Evolutionary conservation across 2,113 vertebrate species (phyloP).

Genomic region (Gobius niger): DNA sequence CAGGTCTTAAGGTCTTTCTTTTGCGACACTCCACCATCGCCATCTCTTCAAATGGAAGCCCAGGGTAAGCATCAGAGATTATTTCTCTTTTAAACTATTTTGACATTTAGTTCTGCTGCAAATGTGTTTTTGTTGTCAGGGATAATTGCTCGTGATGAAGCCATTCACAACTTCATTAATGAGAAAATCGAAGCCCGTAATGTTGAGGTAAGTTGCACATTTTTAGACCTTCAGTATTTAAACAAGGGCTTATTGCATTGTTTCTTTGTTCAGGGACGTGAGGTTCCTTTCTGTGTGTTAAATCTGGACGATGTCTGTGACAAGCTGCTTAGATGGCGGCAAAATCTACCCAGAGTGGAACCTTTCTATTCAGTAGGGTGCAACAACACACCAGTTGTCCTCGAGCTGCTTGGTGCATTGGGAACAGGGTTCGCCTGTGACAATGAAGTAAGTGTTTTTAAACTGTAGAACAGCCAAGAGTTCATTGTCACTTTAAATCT

Average conservation of each 20-base stretch:
- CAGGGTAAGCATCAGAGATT: not conserved
- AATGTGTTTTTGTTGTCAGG: not conserved
- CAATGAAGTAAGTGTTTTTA: not conserved
- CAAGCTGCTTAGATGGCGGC: constrained; percentile 2
- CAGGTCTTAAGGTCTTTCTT: not conserved
- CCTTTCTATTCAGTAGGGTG: constrained; percentile 92
- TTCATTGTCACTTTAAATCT: too few relatives aligned
- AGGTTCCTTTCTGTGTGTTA: not conserved
- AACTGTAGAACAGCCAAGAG: too few relatives aligned
- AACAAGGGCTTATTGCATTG: not conserved
- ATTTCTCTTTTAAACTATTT: not conserved
- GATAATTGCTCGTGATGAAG: not conserved
- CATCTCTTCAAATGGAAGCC: not conserved
- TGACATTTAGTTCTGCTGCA: not conserved
- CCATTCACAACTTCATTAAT: not conserved
- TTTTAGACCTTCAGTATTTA: not conserved
- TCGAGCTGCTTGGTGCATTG: constrained; percentile 77
- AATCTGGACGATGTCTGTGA: not conserved
- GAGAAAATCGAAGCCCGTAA: not conserved
- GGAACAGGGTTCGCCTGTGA: too few relatives aligned
- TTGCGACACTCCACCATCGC: not conserved
- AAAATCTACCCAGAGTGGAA: constrained; percentile 80
- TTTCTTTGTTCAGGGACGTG: constrained; percentile 18
- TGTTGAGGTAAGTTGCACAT: not conserved
- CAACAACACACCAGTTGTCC: constrained; percentile 82